Conservation (phyloP, 1,140 invertebrate species). For the Eriosoma lanigerum region DNA sequence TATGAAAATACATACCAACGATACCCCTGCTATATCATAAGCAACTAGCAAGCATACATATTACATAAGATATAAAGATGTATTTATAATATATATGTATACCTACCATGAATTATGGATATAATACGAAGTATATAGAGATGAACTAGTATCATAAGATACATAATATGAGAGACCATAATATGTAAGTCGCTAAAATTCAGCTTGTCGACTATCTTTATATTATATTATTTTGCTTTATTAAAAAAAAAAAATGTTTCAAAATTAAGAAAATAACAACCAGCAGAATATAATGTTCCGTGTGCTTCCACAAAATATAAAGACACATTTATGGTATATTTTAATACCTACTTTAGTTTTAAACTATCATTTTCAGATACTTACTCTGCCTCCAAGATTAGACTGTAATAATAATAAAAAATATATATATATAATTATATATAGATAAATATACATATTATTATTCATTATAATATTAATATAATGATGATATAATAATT, state of each 20-base stretch:
- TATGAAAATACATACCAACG: not conserved
- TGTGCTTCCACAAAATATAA: not conserved
- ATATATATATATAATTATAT: no score
- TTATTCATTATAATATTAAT: no score
- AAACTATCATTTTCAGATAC: constrained; percentile 15
- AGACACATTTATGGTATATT: not conserved
- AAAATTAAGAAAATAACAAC: constrained; percentile 26
- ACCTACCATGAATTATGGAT: not conserved
- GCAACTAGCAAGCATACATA: no score
- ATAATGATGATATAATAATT: no score
- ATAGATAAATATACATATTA: no score
- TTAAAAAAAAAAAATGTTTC: constrained; percentile 44
- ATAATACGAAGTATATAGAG: not conserved
- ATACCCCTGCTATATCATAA: no score
- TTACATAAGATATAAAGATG: no score
- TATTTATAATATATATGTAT: no score
- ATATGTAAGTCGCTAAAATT: constrained; percentile 35
- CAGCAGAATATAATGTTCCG: not conserved
- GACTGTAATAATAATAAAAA: constrained; percentile 5
- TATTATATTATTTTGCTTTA: constrained; percentile 27
- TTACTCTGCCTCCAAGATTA: constrained; percentile 45
- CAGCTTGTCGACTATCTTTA: not conserved
- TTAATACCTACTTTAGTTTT: not conserved
- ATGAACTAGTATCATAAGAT: not conserved
- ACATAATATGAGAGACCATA: no score